A percentile compares a stretch with the other conserved stretches of the same genome.
Evolutionary conservation across 35 echinoderm and acorn worm species (phyloP).

Genomic region (Ophioderma brevispina): DNA sequence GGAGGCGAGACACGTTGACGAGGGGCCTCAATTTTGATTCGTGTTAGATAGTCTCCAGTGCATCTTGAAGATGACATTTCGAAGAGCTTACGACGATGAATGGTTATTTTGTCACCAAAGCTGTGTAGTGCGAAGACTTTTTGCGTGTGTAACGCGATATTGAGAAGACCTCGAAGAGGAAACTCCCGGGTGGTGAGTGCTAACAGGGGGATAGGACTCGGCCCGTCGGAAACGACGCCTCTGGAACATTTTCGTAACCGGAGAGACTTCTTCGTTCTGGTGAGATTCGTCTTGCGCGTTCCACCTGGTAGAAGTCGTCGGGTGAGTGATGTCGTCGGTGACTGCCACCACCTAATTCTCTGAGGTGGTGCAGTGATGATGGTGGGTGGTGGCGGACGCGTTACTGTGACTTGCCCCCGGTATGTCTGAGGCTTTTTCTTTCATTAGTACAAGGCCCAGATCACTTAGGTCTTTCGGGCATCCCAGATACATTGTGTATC

Average conservation of each 20-base stretch:
- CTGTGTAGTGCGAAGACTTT: too few relatives aligned
- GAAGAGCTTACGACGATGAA: not conserved
- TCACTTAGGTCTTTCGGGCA: not conserved
- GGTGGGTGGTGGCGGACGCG: not conserved
- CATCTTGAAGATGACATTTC: not conserved
- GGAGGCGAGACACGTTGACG: not conserved
- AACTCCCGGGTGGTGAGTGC: not conserved
- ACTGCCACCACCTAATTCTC: too few relatives aligned
- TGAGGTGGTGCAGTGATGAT: not conserved
- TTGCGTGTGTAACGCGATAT: too few relatives aligned
- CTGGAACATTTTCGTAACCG: not conserved
- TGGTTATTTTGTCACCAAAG: not conserved
- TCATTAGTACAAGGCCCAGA: not conserved
- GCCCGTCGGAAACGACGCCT: not conserved
- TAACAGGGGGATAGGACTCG: not conserved
- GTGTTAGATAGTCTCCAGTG: not conserved
- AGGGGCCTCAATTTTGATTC: not conserved
- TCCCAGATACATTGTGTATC: not conserved
- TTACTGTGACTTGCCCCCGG: too few relatives aligned
- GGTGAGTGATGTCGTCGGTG: not conserved
- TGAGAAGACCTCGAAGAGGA: not conserved
- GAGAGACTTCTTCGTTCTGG: not conserved
- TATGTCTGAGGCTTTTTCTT: not conserved
- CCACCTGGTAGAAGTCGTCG: not conserved
- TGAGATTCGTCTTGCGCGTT: not conserved